A percentile compares a stretch with the other conserved stretches of the same genome.
These are phyloP conservation scores for Callinectes sapidus DNA, from an alignment of 2,888 invertebrate species.

Conservation along the genomic window DNA sequence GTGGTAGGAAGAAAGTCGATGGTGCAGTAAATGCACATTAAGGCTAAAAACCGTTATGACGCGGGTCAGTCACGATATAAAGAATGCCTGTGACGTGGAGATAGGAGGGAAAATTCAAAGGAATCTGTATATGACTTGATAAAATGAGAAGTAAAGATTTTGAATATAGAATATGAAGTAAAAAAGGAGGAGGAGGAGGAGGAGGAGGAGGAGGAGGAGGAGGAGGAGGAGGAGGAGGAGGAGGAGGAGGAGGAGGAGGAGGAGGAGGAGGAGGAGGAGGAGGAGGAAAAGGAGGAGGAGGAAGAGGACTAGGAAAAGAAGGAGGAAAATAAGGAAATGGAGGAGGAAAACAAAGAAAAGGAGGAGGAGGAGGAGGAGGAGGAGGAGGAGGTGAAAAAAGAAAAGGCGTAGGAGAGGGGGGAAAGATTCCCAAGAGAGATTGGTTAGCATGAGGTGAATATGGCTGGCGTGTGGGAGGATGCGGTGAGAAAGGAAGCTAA, in stretches of 20 bases:
- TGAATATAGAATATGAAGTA: not conserved
- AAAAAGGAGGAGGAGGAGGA: not conserved
- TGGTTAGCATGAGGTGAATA: constrained; percentile 24
- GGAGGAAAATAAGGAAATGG: not conserved
- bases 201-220: not conserved
- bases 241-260: not conserved
- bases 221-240: not conserved
- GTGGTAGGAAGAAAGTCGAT: not conserved
- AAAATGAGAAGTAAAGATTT: not conserved
- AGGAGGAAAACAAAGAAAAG: not conserved
- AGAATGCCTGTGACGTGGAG: not conserved
- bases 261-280: not conserved
- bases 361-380: not conserved
- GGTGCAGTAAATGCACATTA: not conserved
- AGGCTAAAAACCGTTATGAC: not conserved
- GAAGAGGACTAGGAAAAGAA: not conserved
- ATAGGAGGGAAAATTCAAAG: not conserved
- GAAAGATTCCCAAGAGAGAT: constrained; percentile 8
- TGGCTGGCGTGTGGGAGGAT: not conserved
- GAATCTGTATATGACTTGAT: not conserved
- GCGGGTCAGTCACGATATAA: not conserved
- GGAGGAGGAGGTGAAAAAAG: not conserved
- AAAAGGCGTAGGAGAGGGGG: not conserved
- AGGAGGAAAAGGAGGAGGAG: not conserved
- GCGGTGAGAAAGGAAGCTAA: constrained; percentile 28